Base-by-base conservation (phyloP, 2,797 vertebrate genomes). In the Balearica regulorum region DNA sequence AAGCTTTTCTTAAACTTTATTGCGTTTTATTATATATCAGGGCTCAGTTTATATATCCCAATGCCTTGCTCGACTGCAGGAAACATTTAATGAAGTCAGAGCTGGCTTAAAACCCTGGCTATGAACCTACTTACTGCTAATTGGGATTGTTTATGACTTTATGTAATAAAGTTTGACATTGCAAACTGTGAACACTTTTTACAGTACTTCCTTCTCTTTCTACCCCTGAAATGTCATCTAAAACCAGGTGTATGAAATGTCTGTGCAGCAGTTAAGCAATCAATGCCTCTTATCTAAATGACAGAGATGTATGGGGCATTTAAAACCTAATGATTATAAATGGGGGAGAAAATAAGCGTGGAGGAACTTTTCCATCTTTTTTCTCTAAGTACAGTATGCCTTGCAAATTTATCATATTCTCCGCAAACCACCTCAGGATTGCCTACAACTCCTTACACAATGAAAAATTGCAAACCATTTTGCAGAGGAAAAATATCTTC, bases 321-420 rank as follows among this genome's bases (percentile, higher is more conserved):
- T 97, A 97, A 97, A 96, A 89, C 78, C 78, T 97, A 97, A 97
- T 97, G 95, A 97, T 97, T 98, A 98, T 94, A 98, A 98, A 97
- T 96, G 89, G 87, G 53, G 81, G 96, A 91, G 93, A 98, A 95
- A 98, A 98, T 97, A 97, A 97, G 95, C 95, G 17, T 96, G 94
- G 96, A 98, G 95, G 83, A 97, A 96, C 80, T 96, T 97, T 96
- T 96, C 94, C 93, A 92, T 96, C 94, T 85, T 97, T 97, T 97
- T 94, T 90, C 90, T 95, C 85, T 79, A 96, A 93, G 91, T 90
- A 97, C 89, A 97, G 75, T 93, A 86, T 65, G 58, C 55, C 93
- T 91, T 87, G 75, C 93, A 94, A 91, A 97, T 97, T 93, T 94
- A 95, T 97, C 96, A 93, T 96, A 84, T 94, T 95, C 94, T 87